Conservation (phyloP, 2,113 vertebrate genomes). For the Silurus glanis region DNA sequence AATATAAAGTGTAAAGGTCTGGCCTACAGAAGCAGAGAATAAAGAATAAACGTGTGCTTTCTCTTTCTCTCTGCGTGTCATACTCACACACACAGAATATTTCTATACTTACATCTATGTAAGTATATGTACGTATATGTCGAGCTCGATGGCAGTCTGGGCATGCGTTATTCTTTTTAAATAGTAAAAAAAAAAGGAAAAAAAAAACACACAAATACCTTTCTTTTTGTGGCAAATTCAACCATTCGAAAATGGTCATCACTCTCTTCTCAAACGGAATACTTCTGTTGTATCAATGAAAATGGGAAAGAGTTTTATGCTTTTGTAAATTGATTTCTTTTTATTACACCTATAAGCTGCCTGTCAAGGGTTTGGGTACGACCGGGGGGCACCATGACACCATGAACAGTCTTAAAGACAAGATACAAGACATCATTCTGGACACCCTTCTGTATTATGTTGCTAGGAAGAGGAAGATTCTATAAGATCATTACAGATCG, state of each 20-base stretch:
- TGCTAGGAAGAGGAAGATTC: too few relatives aligned
- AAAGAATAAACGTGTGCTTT: background rate
- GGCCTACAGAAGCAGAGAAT: conserved; percentile 70
- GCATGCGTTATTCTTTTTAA: background rate
- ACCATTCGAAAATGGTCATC: conserved; percentile 65
- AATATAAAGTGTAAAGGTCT: conserved; percentile 86
- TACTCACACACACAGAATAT: too few relatives aligned
- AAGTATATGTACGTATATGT: background rate
- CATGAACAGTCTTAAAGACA: too few relatives aligned
- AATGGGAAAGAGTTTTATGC: background rate
- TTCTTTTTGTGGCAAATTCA: conserved; percentile 64
- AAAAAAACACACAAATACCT: conserved; percentile 60
- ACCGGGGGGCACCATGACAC: too few relatives aligned
- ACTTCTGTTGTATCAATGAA: conserved; percentile 46
- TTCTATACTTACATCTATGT: too few relatives aligned
- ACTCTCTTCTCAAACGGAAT: conserved; percentile 64
- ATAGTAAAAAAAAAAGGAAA: background rate
- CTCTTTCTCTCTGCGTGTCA: too few relatives aligned
- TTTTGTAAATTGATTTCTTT: background rate
- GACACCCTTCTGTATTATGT: too few relatives aligned
- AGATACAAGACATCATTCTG: too few relatives aligned
- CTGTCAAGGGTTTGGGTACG: background rate
- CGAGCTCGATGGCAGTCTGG: background rate
- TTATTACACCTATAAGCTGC: background rate
- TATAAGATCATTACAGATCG: too few relatives aligned